Evolutionary conservation across 2,888 invertebrate genomes (phyloP).

Genomic region (Chrysolina haemoptera): DNA sequence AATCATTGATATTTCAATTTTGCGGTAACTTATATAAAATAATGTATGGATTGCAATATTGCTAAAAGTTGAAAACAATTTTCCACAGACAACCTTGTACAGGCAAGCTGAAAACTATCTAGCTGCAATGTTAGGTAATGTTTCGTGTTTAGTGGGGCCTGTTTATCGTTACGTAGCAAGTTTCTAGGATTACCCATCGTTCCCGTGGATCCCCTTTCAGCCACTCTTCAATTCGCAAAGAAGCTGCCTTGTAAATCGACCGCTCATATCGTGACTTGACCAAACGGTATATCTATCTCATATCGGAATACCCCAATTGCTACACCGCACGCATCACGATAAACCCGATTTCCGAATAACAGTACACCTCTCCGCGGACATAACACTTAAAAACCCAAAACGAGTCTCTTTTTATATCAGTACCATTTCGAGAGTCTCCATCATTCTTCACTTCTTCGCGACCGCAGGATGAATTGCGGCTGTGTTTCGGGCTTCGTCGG

Average conservation of each 20-base stretch:
- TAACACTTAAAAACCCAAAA: constrained; percentile 40
- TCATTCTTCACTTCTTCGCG: constrained; percentile 3
- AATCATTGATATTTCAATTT: too few species aligned
- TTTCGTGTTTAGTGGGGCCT: too few species aligned
- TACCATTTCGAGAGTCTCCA: constrained; percentile 30
- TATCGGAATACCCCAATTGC: constrained; percentile 44
- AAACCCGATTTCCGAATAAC: constrained; percentile 45
- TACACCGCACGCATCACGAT: constrained; percentile 34
- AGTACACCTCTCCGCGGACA: constrained; percentile 33
- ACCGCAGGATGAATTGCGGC: constrained; percentile 69
- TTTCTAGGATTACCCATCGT: neutral
- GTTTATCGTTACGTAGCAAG: too few species aligned
- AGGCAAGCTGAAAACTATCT: too few species aligned
- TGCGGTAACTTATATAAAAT: too few species aligned
- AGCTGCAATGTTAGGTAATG: too few species aligned
- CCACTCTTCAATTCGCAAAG: neutral
- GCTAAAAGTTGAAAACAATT: too few species aligned
- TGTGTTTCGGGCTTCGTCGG: constrained; percentile 75
- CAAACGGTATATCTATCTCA: constrained; percentile 15
- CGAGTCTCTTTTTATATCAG: constrained; percentile 43
- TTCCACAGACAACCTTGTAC: too few species aligned
- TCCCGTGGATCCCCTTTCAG: too few species aligned
- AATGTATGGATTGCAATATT: too few species aligned
- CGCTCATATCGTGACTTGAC: neutral
- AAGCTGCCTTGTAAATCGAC: neutral